Conservation (phyloP, 2,797 vertebrate genomes). For the Pterois miles region DNA sequence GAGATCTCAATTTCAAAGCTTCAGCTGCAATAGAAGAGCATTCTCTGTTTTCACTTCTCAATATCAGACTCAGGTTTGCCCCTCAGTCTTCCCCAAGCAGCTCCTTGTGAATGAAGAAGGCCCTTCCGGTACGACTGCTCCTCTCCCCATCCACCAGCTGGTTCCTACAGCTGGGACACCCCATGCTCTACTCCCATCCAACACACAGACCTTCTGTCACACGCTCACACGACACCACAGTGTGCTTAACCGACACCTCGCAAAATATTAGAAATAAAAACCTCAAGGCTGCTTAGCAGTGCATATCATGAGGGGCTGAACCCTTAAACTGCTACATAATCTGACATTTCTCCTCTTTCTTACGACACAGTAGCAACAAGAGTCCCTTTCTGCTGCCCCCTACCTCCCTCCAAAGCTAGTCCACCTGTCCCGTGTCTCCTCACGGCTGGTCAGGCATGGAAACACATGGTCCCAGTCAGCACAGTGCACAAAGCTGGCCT, state of each 20-base stretch:
- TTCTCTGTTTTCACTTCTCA: slow-evolving; percentile 13
- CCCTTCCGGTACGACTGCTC: slow-evolving; percentile 69
- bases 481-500: slow-evolving; percentile 72
- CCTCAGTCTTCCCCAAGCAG: slow-evolving; percentile 35
- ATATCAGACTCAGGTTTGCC: slow-evolving; percentile 28
- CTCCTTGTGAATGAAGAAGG: slow-evolving; percentile 73
- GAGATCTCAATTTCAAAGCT: slow-evolving; percentile 13
- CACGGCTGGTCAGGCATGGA: slow-evolving; percentile 65
- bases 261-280: slow-evolving; percentile 17
- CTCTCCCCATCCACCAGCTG: slow-evolving; percentile 79
- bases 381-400: slow-evolving; percentile 17
- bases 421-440: slow-evolving; percentile 78
- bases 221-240: slow-evolving; percentile 37
- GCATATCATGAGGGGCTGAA: not conserved
- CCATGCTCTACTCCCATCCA: slow-evolving; percentile 75
- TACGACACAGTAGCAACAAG: slow-evolving; percentile 21
- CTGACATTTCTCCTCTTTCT: slow-evolving; percentile 14
- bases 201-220: slow-evolving; percentile 78
- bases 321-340: not conserved
- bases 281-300: slow-evolving; percentile 17
- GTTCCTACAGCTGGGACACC: slow-evolving; percentile 81
- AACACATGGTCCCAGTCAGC: slow-evolving; percentile 80
- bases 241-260: slow-evolving; percentile 19
- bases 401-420: slow-evolving; percentile 49
- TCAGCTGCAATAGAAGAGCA: not conserved